Base-by-base conservation (phyloP, 2,888 invertebrate species). In the Hybos culiciformis region DNA sequence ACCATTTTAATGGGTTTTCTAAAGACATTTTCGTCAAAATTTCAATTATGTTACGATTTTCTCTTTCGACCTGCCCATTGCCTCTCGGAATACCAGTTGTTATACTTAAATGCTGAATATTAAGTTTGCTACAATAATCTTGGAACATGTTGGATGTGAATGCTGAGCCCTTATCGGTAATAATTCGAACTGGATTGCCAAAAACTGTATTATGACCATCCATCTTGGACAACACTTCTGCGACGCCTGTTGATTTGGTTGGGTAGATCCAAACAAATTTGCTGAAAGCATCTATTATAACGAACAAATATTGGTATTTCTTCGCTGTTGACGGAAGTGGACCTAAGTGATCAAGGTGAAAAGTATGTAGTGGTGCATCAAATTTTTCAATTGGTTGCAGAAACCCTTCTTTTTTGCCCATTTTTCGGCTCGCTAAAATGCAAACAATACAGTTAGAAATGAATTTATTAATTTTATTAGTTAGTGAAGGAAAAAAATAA, bases 11-110 rank as follows among this genome's bases (percentile, higher is more conserved):
- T 33, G 33, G 33, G 4, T 33, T 18, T 17, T 33, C 9, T 4
- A 17, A 9, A 9, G 17, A 18, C 11, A 33, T 3, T 33, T 33
- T 33, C 18, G 7, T 9, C 11, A 33, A 17, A 9, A 33, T 17
- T 33, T 4, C 6, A 40, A 59, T 55, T 8, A 60, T 52, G 6
- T 48, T 55, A 14, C 50, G 42, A 43, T 61, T 57, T 1, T 57
- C 45, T 12, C 57, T 45, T 33, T 61, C 57, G 0, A 54, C 56
- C 41, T 62, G 60, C 1, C 60, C 60, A 44, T 62, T 61, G 7
- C 56, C 54, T 38, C 58, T 41, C 17, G 63, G 56, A 8, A 61
- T 42, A 43, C 41, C 57, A 54, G 11, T 49, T 48, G 15, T 26
- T 29, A 33, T 33, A 8, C 20, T n/a, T 2, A 44, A 19, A n/a